phyloP scores from a whole-genome alignment of 2,888 invertebrate genomes.

The Calameuta filiformis region DNA sequence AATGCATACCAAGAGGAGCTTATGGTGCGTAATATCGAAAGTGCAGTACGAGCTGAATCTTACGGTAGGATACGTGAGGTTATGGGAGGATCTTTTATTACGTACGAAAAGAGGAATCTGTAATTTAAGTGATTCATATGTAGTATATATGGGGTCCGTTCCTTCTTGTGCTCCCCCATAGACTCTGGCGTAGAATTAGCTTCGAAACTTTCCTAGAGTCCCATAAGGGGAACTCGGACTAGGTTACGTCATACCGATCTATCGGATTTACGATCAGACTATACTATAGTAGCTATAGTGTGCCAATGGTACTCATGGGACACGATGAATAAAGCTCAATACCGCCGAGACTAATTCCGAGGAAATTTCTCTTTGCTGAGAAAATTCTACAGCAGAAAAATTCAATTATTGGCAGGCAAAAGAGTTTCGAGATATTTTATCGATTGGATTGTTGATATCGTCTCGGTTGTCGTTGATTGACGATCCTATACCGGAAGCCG shows the following conservation, averaged over 20 bases:
- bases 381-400: not conserved
- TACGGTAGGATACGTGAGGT: not conserved
- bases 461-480: not conserved
- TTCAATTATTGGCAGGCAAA: not conserved
- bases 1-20: not conserved
- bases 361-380: not conserved
- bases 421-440: not conserved
- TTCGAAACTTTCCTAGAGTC: not conserved
- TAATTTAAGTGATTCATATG: conserved; percentile 1
- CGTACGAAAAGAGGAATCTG: not conserved
- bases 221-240: not conserved
- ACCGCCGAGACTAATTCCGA: not conserved
- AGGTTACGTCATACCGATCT: not conserved
- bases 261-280: not conserved
- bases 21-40: not conserved
- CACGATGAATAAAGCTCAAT: not conserved
- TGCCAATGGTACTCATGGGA: not conserved
- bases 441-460: not conserved
- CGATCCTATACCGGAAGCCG: not conserved
- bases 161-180: not conserved
- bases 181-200: not conserved
- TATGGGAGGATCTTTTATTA: not conserved
- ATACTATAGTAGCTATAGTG: not conserved
- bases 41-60: not conserved
- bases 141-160: not conserved